Evolutionary conservation across 2,888 invertebrate species (phyloP).

Genomic region (Chloroclystis v-ata): DNA sequence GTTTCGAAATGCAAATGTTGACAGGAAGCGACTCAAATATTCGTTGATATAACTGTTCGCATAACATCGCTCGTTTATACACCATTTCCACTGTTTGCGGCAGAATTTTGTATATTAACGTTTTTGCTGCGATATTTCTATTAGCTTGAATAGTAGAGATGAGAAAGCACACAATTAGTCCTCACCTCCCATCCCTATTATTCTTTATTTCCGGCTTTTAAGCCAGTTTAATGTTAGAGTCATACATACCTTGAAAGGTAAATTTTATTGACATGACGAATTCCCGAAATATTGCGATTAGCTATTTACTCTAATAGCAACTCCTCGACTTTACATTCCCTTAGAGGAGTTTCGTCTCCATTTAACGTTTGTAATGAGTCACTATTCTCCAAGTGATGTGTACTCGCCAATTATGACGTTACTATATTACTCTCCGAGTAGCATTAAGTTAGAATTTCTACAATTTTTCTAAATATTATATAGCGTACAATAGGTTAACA

Average conservation of each 20-base stretch:
- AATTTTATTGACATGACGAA: slow-evolving; percentile 19
- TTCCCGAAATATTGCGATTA: slow-evolving; percentile 10
- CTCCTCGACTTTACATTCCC: slow-evolving; percentile 25
- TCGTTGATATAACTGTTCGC: too few species aligned
- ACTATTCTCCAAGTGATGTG: slow-evolving; percentile 41
- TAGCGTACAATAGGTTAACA: slow-evolving; percentile 64
- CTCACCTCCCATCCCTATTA: slow-evolving; percentile 19
- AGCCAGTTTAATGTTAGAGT: slow-evolving; percentile 7
- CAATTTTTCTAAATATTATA: slow-evolving; percentile 59
- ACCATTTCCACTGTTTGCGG: too few species aligned
- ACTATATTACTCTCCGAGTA: slow-evolving; percentile 48
- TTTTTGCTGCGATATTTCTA: slow-evolving; percentile 5
- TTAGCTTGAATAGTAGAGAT: slow-evolving; percentile 3
- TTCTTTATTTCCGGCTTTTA: slow-evolving; percentile 5
- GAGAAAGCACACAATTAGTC: slow-evolving; percentile 13
- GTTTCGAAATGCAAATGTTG: neutral
- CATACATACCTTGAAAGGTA: slow-evolving; percentile 21
- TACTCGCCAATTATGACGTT: slow-evolving; percentile 36
- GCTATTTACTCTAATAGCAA: slow-evolving; percentile 17
- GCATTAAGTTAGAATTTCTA: slow-evolving; percentile 60
- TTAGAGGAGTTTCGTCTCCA: slow-evolving; percentile 17
- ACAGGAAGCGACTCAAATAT: too few species aligned
- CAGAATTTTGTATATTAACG: neutral
- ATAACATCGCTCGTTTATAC: too few species aligned
- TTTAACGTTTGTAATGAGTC: slow-evolving; percentile 23